A percentile compares a stretch with the other conserved stretches of the same genome.
phyloP scores from a whole-genome alignment of 2,113 vertebrate genomes.

The Serinus canaria region DNA sequence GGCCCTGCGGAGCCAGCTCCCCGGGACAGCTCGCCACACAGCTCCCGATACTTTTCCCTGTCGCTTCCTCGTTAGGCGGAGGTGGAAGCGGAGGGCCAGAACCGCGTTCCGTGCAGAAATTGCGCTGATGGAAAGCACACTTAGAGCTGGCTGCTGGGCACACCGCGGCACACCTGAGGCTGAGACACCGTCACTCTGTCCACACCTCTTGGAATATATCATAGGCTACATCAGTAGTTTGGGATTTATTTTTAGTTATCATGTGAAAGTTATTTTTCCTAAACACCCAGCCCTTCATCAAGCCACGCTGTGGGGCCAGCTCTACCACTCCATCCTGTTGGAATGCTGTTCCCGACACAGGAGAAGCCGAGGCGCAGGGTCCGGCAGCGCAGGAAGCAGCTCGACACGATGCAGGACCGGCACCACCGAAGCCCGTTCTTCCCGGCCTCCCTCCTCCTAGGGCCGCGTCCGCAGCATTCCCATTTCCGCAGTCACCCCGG shows the following conservation, averaged over 20 bases:
- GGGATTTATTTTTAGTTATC: too few relatives aligned
- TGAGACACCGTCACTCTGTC: accelerated
- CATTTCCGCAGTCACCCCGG: not conserved
- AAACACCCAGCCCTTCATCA: not conserved
- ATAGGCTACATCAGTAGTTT: not conserved
- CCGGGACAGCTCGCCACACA: accelerated
- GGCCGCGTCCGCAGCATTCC: not conserved
- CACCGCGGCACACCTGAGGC: accelerated
- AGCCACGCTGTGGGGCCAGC: not conserved
- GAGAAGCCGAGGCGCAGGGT: not conserved
- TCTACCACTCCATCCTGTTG: not conserved
- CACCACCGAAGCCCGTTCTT: not conserved
- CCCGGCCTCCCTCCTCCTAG: not conserved
- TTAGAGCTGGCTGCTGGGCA: not conserved
- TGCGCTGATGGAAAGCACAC: accelerated
- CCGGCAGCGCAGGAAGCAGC: not conserved
- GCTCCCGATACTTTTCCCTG: accelerated
- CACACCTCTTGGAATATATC: accelerated
- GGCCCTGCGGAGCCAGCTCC: not conserved
- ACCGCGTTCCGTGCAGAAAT: not conserved
- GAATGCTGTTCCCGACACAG: not conserved
- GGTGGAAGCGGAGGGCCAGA: accelerated
- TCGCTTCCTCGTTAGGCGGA: accelerated
- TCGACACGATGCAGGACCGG: not conserved
- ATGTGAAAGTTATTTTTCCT: not conserved